A percentile compares a stretch with the other conserved stretches of the same genome.
phyloP scores from a whole-genome alignment of 2,113 vertebrate species.

The Isichthys henryi region DNA sequence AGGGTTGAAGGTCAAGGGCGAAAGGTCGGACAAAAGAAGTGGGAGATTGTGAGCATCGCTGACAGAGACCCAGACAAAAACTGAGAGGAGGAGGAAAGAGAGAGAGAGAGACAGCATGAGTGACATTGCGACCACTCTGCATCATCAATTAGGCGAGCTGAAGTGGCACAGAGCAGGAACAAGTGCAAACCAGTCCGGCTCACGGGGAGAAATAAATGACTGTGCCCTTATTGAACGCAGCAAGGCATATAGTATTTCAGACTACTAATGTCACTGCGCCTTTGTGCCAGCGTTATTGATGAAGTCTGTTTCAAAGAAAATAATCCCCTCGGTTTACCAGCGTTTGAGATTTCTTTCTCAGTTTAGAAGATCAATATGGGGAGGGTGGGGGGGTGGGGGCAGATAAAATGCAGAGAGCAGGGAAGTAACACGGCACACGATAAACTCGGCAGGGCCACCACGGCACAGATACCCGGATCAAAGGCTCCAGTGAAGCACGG shows the following conservation, averaged over 20 bases:
- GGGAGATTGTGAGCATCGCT: neutral
- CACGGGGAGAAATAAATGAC: constrained; percentile 41
- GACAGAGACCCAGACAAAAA: neutral
- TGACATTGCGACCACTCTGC: constrained; percentile 35
- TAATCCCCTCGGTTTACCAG: constrained; percentile 30
- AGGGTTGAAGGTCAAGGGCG: neutral
- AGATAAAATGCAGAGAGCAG: neutral
- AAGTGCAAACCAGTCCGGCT: constrained; percentile 37
- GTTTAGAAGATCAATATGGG: constrained; percentile 41
- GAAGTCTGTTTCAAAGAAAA: constrained; percentile 44
- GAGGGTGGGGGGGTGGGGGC: constrained; percentile 10
- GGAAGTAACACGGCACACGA: neutral
- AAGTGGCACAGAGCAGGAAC: constrained; percentile 53
- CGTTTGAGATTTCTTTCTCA: constrained; percentile 39
- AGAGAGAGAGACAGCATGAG: constrained; percentile 16
- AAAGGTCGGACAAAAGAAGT: neutral
- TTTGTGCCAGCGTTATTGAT: constrained; percentile 44
- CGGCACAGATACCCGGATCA: neutral
- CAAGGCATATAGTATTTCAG: constrained; percentile 46
- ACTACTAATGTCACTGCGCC: constrained; percentile 37
- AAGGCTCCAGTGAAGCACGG: neutral
- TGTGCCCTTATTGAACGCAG: constrained; percentile 44
- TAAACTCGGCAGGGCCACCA: neutral
- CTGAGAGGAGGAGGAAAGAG: neutral
- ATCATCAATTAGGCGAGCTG: constrained; percentile 58